Evolutionary conservation across 2,797 vertebrate genomes (phyloP).

Genomic region (Dicrostonyx torquatus): DNA sequence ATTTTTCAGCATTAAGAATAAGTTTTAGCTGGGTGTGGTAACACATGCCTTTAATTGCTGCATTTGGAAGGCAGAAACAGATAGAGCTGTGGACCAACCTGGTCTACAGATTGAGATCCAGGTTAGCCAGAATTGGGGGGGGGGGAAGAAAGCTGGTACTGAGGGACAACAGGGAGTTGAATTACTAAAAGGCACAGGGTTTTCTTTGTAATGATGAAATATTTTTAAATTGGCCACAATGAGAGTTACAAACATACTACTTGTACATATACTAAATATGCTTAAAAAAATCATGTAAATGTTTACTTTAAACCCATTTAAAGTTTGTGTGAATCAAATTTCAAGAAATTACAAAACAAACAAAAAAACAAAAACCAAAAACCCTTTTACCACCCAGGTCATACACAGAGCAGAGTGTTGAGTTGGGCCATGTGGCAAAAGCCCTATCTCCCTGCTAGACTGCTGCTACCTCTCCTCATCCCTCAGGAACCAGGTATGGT

Average conservation of each 20-base stretch:
- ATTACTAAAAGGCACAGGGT: not conserved
- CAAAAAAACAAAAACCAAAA: not conserved
- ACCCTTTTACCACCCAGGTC: not conserved
- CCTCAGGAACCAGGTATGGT: not conserved
- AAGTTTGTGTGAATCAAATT: not conserved
- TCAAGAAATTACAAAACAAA: not conserved
- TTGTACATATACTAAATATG: slow-evolving; percentile 1
- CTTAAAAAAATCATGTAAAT: not conserved
- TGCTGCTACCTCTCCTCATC: not conserved
- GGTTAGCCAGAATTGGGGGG: not conserved
- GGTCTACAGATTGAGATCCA: not conserved
- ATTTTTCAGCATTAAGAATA: not conserved
- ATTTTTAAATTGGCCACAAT: not conserved
- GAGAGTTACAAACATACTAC: not conserved
- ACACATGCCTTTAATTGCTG: not conserved
- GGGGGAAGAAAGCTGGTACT: no score
- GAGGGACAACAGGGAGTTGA: not conserved
- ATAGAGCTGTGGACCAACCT: not conserved
- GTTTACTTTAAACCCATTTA: not conserved
- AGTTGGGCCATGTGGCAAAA: not conserved
- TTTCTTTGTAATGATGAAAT: slow-evolving; percentile 1
- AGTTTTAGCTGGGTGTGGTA: not conserved
- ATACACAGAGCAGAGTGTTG: not conserved
- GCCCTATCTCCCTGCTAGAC: not conserved
- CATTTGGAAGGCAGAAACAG: not conserved